phyloP scores from a whole-genome alignment of 2,113 vertebrate species.

The crab-eating macaque (Macaca fascicularis) region T2T-MFA8v1.1 NC_088376.1:94906001-94906500 shows the following conservation, averaged over 20 bases:
- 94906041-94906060: not conserved
- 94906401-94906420: not conserved
- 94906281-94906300: not conserved
- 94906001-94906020: not conserved
- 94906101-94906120: not conserved
- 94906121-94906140: not conserved
- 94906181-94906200: slow-evolving; percentile 99
- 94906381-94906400: not conserved
- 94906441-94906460: not conserved
- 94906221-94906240: slow-evolving; percentile 95
- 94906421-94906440: not conserved
- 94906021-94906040: not conserved
- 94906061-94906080: not conserved
- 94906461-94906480: not conserved
- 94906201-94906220: slow-evolving; percentile 90
- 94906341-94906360: not conserved
- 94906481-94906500: not conserved
- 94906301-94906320: not conserved
- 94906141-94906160: not conserved
- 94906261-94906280: not conserved
- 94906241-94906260: slow-evolving; percentile 87
- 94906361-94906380: not conserved
- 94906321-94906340: not conserved
- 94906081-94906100: not conserved
- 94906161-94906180: slow-evolving; percentile 92